Evolutionary conservation across 2,888 invertebrate species (phyloP).

Genomic region (Malacosoma neustria): DNA sequence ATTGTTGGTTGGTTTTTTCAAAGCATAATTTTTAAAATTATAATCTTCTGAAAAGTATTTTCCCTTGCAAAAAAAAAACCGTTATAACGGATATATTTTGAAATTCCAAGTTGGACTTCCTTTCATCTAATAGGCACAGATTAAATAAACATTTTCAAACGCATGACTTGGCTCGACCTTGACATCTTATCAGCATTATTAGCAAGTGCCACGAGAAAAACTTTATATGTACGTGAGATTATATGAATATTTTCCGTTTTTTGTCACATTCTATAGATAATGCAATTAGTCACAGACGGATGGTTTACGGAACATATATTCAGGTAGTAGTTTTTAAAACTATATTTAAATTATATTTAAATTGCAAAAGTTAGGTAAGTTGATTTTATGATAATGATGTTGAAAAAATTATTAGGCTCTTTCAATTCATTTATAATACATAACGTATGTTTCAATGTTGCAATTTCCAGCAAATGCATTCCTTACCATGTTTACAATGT

Average conservation of each 20-base stretch:
- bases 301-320: not conserved
- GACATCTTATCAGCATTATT: not conserved
- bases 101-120: not conserved
- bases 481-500: conserved; percentile 7
- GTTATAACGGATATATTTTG: not conserved
- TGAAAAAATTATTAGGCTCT: too few relatives aligned
- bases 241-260: not conserved
- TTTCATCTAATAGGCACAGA: not conserved
- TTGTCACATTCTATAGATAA: not conserved
- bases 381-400: too few relatives aligned
- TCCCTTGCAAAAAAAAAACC: too few relatives aligned
- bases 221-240: not conserved
- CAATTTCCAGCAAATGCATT: conserved; percentile 3
- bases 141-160: not conserved
- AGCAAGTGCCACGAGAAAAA: not conserved
- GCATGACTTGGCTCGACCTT: not conserved
- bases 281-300: not conserved
- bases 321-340: too few relatives aligned
- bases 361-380: too few relatives aligned
- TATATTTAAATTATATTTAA: too few relatives aligned
- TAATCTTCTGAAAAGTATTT: too few relatives aligned
- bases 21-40: too few relatives aligned
- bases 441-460: too few relatives aligned
- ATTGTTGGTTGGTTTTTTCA: too few relatives aligned
- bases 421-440: too few relatives aligned